Base-by-base conservation (phyloP, 2,797 vertebrate genomes). In the Mus spretus region DNA sequence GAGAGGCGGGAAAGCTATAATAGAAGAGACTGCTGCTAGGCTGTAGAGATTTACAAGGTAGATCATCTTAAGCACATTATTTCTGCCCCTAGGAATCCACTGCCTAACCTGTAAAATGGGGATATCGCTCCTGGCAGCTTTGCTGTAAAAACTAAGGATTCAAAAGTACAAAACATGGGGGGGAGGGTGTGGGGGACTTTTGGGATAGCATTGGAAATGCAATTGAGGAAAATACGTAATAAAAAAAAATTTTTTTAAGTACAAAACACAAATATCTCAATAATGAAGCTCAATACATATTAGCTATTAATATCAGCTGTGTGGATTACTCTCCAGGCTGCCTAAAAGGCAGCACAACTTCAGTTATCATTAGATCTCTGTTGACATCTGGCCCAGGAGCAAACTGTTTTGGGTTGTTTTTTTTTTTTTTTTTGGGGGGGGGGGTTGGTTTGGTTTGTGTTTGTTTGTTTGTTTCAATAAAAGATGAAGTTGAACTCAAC, bases 391-490 rank as follows among this genome's bases (percentile, higher is more conserved):
- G 26, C 26, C 47, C 59, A 57, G 77, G 24, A 77, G 57, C 63
- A 87, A 53, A 93, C 11, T 72, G 34, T 34, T 74, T n/a, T 70
- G 37, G 65, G 65, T n/a, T 70, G 70, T 67, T n/a, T 40, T 1
- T 2, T n/a, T 70, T 28, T 65, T 31, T 3, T 2, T 34, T 63
- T 63, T 50, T 50, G 50, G 57, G 37, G 37, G 37, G 37, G 37
- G 37, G 2, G 37, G 37, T 40, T 40, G 2, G 37, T 2, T 40
- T 40, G 2, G 37, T 40, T 2, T 40, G 2, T 40, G 37, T 40
- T 40, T 40, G 37, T 40, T 40, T 40, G 37, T 65, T 84, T 94
- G 87, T 72, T 95, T 63, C n/a, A 94, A 72, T 8, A 86, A 95
- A 91, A 91, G 85, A 92, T 55, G 15, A 81, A 78, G 7, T 4